phyloP scores from a whole-genome alignment of 2,797 vertebrate genomes.

The Neosilurus hyrtlii region DNA sequence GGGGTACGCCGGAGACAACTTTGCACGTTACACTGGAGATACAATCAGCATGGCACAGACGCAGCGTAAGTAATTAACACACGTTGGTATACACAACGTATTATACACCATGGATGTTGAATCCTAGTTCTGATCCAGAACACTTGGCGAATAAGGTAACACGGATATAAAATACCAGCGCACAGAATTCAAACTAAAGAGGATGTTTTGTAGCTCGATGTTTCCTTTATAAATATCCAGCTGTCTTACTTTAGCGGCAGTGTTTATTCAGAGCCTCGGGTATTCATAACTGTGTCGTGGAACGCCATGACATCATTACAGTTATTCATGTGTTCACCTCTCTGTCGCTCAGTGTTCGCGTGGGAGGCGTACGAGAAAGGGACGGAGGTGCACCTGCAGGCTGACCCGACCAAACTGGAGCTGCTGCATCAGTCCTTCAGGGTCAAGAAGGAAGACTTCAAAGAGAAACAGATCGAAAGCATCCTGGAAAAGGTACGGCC shows the following conservation, averaged over 20 bases:
- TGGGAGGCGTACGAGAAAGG: conserved; percentile 99
- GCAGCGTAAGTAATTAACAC: conserved; percentile 79
- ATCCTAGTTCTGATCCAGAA: background rate
- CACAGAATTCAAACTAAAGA: background rate
- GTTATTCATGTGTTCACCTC: background rate
- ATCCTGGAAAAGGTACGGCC: conserved; percentile 87
- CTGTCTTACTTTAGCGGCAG: background rate
- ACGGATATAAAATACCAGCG: background rate
- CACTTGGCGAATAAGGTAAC: background rate
- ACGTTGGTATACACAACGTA: background rate
- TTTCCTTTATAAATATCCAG: too few relatives aligned
- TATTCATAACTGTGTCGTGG: background rate
- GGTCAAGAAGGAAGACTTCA: conserved; percentile 98
- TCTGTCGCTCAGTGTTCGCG: conserved; percentile 83
- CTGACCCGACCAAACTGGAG: conserved; percentile 95
- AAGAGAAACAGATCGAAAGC: conserved; percentile 89
- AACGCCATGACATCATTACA: background rate
- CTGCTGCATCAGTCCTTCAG: conserved; percentile 93
- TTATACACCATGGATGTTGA: background rate
- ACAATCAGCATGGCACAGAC: conserved; percentile 97
- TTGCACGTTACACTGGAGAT: conserved; percentile 88
- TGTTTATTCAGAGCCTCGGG: background rate
- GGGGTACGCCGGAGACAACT: conserved; percentile 96
- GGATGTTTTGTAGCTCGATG: background rate
- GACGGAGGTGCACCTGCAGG: conserved; percentile 96